These are phyloP conservation scores for Probosciger aterrimus DNA, from an alignment of 2,113 vertebrate species.

Conservation along the genomic window DNA sequence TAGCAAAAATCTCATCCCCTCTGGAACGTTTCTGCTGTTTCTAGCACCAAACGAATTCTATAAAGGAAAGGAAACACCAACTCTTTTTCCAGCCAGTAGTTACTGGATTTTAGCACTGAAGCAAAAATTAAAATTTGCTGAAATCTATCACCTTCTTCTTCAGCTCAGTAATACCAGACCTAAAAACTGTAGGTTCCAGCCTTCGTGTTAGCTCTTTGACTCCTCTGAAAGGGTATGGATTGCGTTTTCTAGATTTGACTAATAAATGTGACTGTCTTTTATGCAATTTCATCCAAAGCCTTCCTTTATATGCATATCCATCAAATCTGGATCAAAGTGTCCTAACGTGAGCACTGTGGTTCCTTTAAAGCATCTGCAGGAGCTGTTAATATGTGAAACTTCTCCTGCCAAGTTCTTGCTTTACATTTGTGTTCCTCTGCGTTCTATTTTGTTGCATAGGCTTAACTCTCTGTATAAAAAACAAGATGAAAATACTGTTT, in stretches of 20 bases:
- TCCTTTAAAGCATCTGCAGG: not conserved
- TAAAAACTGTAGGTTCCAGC: not conserved
- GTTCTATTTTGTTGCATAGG: not conserved
- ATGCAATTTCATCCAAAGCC: not conserved
- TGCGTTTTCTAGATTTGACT: not conserved
- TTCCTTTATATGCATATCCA: not conserved
- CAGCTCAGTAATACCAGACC: not conserved
- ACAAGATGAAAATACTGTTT: not conserved
- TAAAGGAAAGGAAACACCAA: not conserved
- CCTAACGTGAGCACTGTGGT: fast-evolving
- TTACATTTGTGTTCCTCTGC: not conserved
- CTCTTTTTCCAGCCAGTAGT: not conserved
- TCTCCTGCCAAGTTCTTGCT: not conserved
- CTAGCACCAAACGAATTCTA: not conserved
- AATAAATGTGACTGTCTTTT: not conserved
- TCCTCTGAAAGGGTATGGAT: not conserved
- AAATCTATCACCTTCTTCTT: not conserved
- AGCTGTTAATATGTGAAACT: not conserved
- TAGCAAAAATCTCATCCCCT: not conserved
- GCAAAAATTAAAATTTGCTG: not conserved
- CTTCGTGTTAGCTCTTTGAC: not conserved
- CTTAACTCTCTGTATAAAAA: not conserved
- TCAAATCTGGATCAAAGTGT: not conserved
- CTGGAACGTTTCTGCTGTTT: not conserved
- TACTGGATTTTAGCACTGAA: not conserved